Evolutionary conservation across 2,113 vertebrate species (phyloP), one percentile per base, ranked within the genome.

Genomic region (Tyrannus savana): DNA sequence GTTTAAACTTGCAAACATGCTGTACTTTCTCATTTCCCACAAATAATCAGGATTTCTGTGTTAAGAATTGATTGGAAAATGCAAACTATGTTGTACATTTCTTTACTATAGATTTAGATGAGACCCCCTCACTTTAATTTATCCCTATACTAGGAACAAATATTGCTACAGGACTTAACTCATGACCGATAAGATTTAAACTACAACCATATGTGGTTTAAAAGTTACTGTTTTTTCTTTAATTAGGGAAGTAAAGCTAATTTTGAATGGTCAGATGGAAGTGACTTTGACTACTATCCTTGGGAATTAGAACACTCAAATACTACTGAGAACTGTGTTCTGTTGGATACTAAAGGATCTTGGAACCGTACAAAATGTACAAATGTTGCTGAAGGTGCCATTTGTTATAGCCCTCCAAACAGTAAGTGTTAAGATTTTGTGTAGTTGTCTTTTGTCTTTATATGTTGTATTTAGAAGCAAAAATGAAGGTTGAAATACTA

Each of bases 211-310:
- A n/a, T 39, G 30, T 62, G 13, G 9, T 33, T 89, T 94, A 69
- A 89, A 93, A 92, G 17, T 37, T 94, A 10, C 8, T 31, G 1
- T 47, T 87, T 89, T 89, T 94, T 93, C n/a, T 86, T 95, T 95
- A 49, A 39, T 85, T 90, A 99, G 99, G 97, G 95, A 60, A 97
- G 55, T 18, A 95, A 97, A 68, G 96, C 97, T 49, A 93, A 91
- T 87, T 99, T 98, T 74, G 99, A 99, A 92, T 99, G 99, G 99
- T 99, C 99, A 28, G 99, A 99, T 75, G 99, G 99, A 68, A 99
- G 98, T 2, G 25, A 33, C 8, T 95, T 98, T 80, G 94, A 99
- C 89, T 99, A 98, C 88, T 95, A 76, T 18, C 95, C 95, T 12
- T 96, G 86, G 95, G 97, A 98, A 92, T 91, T 96, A 50, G 75